These are phyloP conservation scores for Ectemnius lituratus DNA, from an alignment of 2,888 invertebrate species.

Conservation along the genomic window DNA sequence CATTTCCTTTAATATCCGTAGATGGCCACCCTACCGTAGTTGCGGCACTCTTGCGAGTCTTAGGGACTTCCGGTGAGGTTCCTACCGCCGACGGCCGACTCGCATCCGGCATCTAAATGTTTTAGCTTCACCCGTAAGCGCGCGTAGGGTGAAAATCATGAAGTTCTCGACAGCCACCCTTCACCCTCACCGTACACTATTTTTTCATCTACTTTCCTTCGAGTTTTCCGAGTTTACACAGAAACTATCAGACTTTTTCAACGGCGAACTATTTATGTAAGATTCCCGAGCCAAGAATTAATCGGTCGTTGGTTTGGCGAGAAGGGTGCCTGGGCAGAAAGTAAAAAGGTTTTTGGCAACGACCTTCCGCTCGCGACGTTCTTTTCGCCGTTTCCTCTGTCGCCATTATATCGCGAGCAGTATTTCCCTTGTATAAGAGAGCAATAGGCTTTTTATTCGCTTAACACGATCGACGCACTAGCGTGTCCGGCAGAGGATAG, in stretches of 20 bases:
- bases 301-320: no score
- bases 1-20: conserved; percentile 78
- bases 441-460: conserved; percentile 70
- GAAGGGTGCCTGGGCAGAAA: neutral
- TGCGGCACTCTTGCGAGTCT: conserved; percentile 69
- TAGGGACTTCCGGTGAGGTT: conserved; percentile 75
- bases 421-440: conserved; percentile 36
- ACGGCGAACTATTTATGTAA: no score
- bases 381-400: conserved; percentile 12
- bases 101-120: conserved; percentile 71
- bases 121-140: conserved; percentile 50
- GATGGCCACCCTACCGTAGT: conserved; percentile 64
- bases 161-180: no score
- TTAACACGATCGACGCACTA: conserved; percentile 70
- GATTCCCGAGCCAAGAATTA: no score
- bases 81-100: conserved; percentile 66
- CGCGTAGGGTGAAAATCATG: conserved; percentile 30
- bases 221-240: no score
- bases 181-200: no score
- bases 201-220: no score
- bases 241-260: no score
- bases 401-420: conserved; percentile 50
- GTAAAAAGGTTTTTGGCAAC: neutral
- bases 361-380: neutral
- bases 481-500: conserved; percentile 64